Conservation (phyloP, 2,113 vertebrate species). For the Mobula birostris region DNA sequence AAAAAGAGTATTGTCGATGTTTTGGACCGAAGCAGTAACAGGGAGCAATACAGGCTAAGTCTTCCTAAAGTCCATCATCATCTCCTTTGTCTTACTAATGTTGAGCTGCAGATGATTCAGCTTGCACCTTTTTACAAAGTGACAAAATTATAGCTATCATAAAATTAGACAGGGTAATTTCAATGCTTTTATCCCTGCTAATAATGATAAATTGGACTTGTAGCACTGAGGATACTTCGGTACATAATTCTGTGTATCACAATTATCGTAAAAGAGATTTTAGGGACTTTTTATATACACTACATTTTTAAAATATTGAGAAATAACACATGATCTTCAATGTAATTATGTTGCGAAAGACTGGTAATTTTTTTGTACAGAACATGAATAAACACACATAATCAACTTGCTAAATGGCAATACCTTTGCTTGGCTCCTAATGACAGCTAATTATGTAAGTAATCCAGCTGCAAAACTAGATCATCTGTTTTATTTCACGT, state of each 20-base stretch:
- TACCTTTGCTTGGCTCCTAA: not conserved
- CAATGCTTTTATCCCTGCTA: not conserved
- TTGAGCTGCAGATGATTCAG: no score
- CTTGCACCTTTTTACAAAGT: no score
- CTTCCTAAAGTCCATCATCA: no score
- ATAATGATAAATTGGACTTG: not conserved
- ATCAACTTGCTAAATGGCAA: constrained; percentile 17
- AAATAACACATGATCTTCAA: not conserved
- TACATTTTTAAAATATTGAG: not conserved
- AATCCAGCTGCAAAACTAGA: not conserved
- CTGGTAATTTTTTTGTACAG: not conserved
- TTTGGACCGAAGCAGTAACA: no score
- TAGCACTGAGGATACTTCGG: not conserved
- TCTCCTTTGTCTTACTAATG: no score
- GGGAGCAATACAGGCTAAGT: no score
- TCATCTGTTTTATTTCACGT: constrained; percentile 15
- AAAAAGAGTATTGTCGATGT: no score
- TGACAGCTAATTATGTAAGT: constrained; percentile 22
- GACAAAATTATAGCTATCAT: no score
- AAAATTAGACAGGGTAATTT: no score
- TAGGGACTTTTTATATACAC: not conserved
- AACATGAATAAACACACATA: constrained; percentile 1
- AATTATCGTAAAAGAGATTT: not conserved
- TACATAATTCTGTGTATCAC: not conserved
- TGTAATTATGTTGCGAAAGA: not conserved